These are phyloP conservation scores for Struthio camelus DNA, from an alignment of 2,113 vertebrate genomes.

Conservation along the genomic window DNA sequence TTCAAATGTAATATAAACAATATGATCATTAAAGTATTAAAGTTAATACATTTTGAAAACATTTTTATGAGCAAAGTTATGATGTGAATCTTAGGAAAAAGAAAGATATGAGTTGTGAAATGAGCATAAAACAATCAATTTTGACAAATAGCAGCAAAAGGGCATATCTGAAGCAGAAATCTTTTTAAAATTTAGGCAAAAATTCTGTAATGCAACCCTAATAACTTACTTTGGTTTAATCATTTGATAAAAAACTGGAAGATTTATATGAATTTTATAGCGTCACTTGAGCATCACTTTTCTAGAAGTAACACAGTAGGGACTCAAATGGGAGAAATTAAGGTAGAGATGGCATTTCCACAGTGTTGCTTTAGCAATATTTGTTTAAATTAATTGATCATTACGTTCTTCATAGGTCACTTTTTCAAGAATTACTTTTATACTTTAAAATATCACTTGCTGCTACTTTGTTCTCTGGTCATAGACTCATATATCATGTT, in stretches of 20 bases:
- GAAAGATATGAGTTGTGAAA: background rate
- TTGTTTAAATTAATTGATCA: background rate
- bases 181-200: background rate
- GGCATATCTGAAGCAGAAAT: background rate
- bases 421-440: background rate
- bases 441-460: background rate
- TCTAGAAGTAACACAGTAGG: background rate
- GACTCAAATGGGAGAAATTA: background rate
- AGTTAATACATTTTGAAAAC: background rate
- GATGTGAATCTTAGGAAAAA: background rate
- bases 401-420: background rate
- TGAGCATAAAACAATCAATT: background rate
- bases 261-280: background rate
- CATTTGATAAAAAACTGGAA: conserved; percentile 3
- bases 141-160: background rate
- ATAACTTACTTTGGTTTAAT: conserved; percentile 40
- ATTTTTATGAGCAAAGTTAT: background rate
- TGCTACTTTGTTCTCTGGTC: background rate
- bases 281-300: background rate
- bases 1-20: background rate
- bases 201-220: background rate
- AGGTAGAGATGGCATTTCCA: background rate
- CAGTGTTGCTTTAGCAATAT: background rate
- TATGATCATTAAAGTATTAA: background rate
- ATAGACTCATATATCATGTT: background rate